Conservation (phyloP, 2,113 vertebrate genomes). For the Excalfactoria chinensis region DNA sequence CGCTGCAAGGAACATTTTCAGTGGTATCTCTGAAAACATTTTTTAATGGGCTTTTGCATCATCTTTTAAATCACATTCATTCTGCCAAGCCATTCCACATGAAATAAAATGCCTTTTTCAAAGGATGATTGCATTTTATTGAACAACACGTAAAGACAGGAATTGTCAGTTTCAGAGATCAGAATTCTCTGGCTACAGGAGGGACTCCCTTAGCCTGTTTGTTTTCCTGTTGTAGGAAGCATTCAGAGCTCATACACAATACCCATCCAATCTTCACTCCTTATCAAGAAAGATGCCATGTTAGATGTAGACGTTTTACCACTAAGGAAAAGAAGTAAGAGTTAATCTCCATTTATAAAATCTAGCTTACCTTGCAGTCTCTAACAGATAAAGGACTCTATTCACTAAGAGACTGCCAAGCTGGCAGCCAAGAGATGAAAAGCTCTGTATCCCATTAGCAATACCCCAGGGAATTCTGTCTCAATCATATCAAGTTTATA, state of each 20-base stretch:
- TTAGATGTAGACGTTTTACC: neutral
- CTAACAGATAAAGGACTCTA: constrained; percentile 17
- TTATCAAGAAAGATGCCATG: neutral
- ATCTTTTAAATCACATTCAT: neutral
- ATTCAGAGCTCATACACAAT: neutral
- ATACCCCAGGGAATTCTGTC: neutral
- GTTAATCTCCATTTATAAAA: neutral
- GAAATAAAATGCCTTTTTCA: neutral
- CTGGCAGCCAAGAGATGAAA: constrained; percentile 28
- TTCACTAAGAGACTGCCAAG: neutral
- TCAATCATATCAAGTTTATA: neutral
- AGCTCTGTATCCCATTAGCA: neutral
- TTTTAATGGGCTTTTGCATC: neutral
- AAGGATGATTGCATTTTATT: neutral
- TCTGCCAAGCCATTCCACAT: neutral
- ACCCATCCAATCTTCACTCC: neutral
- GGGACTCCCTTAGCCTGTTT: neutral
- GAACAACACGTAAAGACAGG: neutral
- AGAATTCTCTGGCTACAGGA: neutral
- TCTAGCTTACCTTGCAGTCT: neutral
- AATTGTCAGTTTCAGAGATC: neutral
- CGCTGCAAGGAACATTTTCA: neutral
- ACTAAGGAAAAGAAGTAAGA: constrained; percentile 7
- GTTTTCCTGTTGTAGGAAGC: neutral
- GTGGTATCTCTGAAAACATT: neutral